These are phyloP conservation scores for Andrena haemorrhoa DNA, from an alignment of 2,888 invertebrate genomes.

Conservation along the genomic window DNA sequence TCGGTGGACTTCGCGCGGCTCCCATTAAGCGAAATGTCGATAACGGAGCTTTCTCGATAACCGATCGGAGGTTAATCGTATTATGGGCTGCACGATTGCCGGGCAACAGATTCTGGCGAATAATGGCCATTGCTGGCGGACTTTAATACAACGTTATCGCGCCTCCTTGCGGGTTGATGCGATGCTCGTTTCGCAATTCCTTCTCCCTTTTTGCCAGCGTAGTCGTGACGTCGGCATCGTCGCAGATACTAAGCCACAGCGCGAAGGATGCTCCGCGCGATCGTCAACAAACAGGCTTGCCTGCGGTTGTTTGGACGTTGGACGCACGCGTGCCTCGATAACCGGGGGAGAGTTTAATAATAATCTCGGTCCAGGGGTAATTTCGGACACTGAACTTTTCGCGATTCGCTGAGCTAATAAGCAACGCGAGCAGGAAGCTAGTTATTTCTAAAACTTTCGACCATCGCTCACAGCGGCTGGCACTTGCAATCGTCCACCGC, in stretches of 20 bases:
- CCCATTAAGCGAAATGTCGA: constrained; percentile 63
- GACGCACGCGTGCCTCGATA: too few relatives aligned
- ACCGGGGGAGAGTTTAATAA: too few relatives aligned
- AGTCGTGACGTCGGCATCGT: not conserved
- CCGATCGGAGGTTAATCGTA: constrained; percentile 67
- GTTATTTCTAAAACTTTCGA: too few relatives aligned
- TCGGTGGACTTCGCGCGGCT: constrained; percentile 69
- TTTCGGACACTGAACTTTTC: too few relatives aligned
- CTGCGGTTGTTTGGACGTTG: too few relatives aligned
- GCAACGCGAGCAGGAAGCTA: too few relatives aligned
- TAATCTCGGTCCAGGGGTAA: too few relatives aligned
- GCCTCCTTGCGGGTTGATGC: not conserved
- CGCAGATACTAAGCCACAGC: not conserved
- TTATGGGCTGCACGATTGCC: constrained; percentile 52
- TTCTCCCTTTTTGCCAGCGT: not conserved
- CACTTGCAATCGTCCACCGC: too few relatives aligned
- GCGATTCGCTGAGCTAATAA: too few relatives aligned
- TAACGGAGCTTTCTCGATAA: constrained; percentile 63
- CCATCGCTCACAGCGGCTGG: too few relatives aligned
- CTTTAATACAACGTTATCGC: constrained; percentile 44
- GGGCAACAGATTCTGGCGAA: constrained; percentile 31
- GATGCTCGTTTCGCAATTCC: not conserved
- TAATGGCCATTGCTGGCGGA: constrained; percentile 20
- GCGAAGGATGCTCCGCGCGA: too few relatives aligned
- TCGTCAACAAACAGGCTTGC: too few relatives aligned